Evolutionary conservation across 2,797 vertebrate genomes (phyloP), one percentile per base, ranked within the genome.

Genomic region (Poecile montanus): DNA sequence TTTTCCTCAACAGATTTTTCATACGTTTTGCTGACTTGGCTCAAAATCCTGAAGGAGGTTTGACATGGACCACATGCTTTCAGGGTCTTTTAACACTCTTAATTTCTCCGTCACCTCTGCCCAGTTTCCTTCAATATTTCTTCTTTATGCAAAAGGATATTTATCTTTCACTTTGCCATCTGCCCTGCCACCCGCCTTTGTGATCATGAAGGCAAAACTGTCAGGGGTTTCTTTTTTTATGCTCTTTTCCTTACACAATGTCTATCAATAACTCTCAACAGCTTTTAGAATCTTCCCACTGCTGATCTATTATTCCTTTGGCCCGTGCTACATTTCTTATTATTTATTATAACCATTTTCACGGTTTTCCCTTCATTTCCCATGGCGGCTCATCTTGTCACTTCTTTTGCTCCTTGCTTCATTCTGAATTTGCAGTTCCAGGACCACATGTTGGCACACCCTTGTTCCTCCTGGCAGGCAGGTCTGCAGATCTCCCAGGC

Each of bases 291-390:
- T 54, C 88, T 93, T 88, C 87, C 79, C 62, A 50, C 66, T 47
- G 70, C 83, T 93, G 73, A 88, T 93, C 83, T 91, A 94, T 96
- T 92, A 94, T 86, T 92, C 83, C 80, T 96, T 93, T 95, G 92
- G 88, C 92, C 93, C 86, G 12, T 78, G 74, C 77, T 86, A 92
- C 86, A 36, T 75, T 81, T 88, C 73, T 84, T 86, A 63, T 94
- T 95, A 88, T 96, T 96, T 95, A 95, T 95, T 86, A 89, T 58
- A 84, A 88, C 91, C 77, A 62, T 84, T 93, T 94, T 85, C 88
- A 67, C 42, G 10, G 29, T 63, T 93, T 90, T 91, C 65, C 84
- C 77, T 93, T 93, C 74, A 72, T 94, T 96, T 95, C 92, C 93
- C 91, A 84, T 73, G 85, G 66, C 0, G 2, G 83, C 88, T 95